Evolutionary conservation across 2,888 invertebrate genomes (phyloP).

Genomic region (Epinotia bilunana): DNA sequence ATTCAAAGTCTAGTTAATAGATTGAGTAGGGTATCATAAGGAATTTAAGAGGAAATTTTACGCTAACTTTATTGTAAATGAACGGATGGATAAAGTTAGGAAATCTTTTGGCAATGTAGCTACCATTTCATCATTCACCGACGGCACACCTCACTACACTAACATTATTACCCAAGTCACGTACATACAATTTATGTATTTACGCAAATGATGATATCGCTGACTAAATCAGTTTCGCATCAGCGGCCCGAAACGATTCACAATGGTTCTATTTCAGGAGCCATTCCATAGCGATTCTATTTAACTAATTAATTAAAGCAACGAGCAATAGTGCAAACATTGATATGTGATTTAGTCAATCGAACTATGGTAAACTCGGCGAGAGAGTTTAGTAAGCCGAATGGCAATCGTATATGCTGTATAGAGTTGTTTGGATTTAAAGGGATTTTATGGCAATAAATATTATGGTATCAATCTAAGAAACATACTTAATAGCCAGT

Average conservation of each 20-base stretch:
- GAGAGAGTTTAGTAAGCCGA: slow-evolving; percentile 14
- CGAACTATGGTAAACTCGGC: slow-evolving; percentile 19
- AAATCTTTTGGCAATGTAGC: background rate
- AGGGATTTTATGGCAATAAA: background rate
- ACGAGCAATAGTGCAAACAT: slow-evolving; percentile 35
- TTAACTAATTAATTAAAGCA: slow-evolving; percentile 42
- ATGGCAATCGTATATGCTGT: background rate
- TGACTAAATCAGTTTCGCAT: slow-evolving; percentile 51
- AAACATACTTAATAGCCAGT: background rate
- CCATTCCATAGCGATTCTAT: slow-evolving; percentile 35
- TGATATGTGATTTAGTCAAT: slow-evolving; percentile 34
- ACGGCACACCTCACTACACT: slow-evolving; percentile 47
- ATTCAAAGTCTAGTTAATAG: too few species aligned
- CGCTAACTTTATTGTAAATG: too few species aligned
- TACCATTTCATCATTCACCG: slow-evolving; percentile 45
- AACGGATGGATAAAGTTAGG: too few species aligned
- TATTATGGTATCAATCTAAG: background rate
- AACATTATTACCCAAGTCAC: slow-evolving; percentile 53
- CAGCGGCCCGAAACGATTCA: slow-evolving; percentile 40
- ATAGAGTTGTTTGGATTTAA: background rate
- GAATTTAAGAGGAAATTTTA: too few species aligned
- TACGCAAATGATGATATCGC: slow-evolving; percentile 52
- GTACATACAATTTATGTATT: slow-evolving; percentile 56
- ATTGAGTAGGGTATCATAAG: too few species aligned
- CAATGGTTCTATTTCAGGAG: slow-evolving; percentile 41